A percentile compares a stretch with the other conserved stretches of the same genome.
These are phyloP conservation scores for Himalopsyche anomala DNA, from an alignment of 2,888 invertebrate species.

Conservation along the genomic window DNA sequence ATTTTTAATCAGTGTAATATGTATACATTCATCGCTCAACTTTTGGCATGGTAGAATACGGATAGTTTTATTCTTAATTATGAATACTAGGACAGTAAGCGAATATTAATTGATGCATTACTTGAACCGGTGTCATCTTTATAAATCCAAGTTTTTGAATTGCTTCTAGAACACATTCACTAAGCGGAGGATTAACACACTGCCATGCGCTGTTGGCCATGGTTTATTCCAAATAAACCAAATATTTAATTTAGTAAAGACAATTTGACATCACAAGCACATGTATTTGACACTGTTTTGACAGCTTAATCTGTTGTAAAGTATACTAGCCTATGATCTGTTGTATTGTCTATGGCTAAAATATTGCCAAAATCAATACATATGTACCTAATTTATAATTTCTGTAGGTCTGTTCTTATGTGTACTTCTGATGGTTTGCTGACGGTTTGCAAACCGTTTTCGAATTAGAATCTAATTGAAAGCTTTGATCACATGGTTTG, in stretches of 20 bases:
- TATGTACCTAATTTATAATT: too few relatives aligned
- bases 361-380: not conserved
- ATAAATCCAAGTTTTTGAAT: slow-evolving; percentile 76
- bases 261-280: not conserved
- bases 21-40: not conserved
- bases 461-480: too few relatives aligned
- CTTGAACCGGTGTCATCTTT: slow-evolving; percentile 79
- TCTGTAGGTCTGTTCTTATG: too few relatives aligned
- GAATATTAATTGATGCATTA: slow-evolving; percentile 56
- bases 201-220: slow-evolving; percentile 75
- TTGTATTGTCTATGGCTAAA: not conserved
- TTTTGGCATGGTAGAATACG: not conserved
- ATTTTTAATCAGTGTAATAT: too few relatives aligned
- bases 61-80: not conserved
- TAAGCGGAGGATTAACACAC: slow-evolving; percentile 73
- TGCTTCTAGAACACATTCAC: slow-evolving; percentile 74
- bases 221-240: not conserved
- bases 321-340: not conserved
- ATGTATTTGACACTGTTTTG: slow-evolving; percentile 14
- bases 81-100: not conserved
- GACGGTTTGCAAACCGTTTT: too few relatives aligned
- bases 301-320: not conserved
- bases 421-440: too few relatives aligned
- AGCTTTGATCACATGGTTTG: too few relatives aligned
- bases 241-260: not conserved